Evolutionary conservation across 2,888 invertebrate genomes (phyloP), one percentile per base, ranked within the genome.

Genomic region (Saturnia pavonia): DNA sequence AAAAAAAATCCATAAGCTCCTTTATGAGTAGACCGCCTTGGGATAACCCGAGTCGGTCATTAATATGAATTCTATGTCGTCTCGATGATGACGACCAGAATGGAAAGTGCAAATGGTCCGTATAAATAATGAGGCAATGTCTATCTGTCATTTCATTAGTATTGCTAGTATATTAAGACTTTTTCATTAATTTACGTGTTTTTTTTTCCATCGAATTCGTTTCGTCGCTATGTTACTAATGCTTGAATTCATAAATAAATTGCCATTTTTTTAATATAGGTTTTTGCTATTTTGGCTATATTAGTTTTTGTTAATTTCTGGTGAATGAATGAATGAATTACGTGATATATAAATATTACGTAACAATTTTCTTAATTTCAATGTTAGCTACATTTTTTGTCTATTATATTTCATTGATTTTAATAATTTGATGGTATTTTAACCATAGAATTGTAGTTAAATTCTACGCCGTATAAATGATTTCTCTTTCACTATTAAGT

Each of bases 401-500:
- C n/a, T n/a, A n/a, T n/a, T n/a, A n/a, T n/a, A n/a, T n/a, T n/a
- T n/a, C n/a, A n/a, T n/a, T n/a, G n/a, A n/a, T n/a, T n/a, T n/a
- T n/a, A n/a, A n/a, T 43, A 43, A 9, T 9, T 12, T 43, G 34
- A 34, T 34, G 6, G 6, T 34, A 34, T 34, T 34, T 34, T 34
- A 34, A 34, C 2, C 34, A 6, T 4, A 34, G 34, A 34, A 2
- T 34, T 34, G 34, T 34, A 34, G 3, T 34, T 34, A 34, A 34
- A 34, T 34, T 6, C 73, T 73, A 76, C 73, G 74, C 68, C 73
- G 71, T 70, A 73, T 65, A 54, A 74, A 74, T 81, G 77, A 82
- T 82, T 79, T 76, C 83, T 84, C 83, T 82, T 83, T 82, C 79
- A 85, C 84, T 88, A 80, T 88, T 88, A 76, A 82, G 80, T 80